Conservation (phyloP, 2,888 invertebrate genomes). For the Chrysolina haemoptera region DNA sequence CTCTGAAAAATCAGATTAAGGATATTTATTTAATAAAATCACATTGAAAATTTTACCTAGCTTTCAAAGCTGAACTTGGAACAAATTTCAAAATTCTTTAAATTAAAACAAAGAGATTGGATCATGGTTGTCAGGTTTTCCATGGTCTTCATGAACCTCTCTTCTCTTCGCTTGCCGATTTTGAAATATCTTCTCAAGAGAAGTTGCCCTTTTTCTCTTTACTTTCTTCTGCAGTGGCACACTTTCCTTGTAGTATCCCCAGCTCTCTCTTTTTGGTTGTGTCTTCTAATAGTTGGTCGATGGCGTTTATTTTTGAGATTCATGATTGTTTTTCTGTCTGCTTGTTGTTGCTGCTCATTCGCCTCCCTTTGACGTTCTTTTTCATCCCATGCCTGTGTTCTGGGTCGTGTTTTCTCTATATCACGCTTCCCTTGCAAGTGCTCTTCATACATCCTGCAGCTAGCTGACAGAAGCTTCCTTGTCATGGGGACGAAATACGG, state of each 20-base stretch:
- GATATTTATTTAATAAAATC: too few species aligned
- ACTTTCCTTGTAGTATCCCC: neutral
- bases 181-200: too few species aligned
- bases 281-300: conserved; percentile 2
- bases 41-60: too few species aligned
- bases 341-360: neutral
- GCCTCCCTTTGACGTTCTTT: neutral
- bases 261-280: neutral
- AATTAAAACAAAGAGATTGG: too few species aligned
- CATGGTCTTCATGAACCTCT: too few species aligned
- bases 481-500: neutral
- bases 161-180: too few species aligned
- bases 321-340: neutral
- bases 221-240: neutral
- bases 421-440: too few species aligned
- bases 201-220: neutral
- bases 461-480: conserved; percentile 1
- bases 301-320: conserved; percentile 3
- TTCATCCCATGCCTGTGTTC: conserved; percentile 3
- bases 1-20: too few species aligned
- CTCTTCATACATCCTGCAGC: neutral
- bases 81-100: too few species aligned
- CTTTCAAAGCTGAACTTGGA: too few species aligned
- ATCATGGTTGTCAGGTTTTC: too few species aligned
- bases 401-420: conserved; percentile 16